Evolutionary conservation across 2,113 vertebrate genomes (phyloP), one percentile per base, ranked within the genome.

Genomic region (Halichoerus grypus): DNA sequence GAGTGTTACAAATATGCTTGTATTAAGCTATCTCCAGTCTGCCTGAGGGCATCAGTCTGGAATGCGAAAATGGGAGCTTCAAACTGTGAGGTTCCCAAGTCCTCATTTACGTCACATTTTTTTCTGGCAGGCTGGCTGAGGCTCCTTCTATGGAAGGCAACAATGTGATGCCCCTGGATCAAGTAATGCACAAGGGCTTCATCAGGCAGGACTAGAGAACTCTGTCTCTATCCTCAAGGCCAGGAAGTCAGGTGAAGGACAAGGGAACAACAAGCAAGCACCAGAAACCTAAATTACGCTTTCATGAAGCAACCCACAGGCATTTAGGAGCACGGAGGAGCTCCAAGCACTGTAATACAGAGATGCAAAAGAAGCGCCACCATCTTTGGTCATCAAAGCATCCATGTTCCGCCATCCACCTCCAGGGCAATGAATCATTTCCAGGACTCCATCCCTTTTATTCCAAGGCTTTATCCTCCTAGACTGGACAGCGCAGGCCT

Each of bases 1-100:
- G 57, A 96, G 90, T 94, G 95, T 94, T 95, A 97, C 96, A 97
- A 97, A 98, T 93, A 89, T 3, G 49, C 92, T 95, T 53, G 69
- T 86, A 97, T 97, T 93, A 91, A 96, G 94, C 95, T 53, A 94
- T 95, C 96, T 93, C 84, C 94, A 89, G 67, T n/a, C 46, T 71
- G 97, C 96, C 96, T 5, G 85, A 89, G 97, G 97, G 95, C 82
- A 88, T 55, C 46, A 1, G 91, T 88, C 94, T 97, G 95, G 94
- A 97, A 95, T 80, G 71, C 0, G 4, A 93, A 82, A 46, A 82
- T 1, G 76, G n/a, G 76, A 31, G 80, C 71, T 83, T 82, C 82
- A 21, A 71, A 63, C 87, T 31, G 16, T 9, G 96, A 88, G 51
- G 83, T 63, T 86, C 92, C 95, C 84, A 51, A 82, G 71, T 85